A percentile compares a stretch with the other conserved stretches of the same genome.
phyloP scores from a whole-genome alignment of 2,797 vertebrate species.

The Salmo trutta region DNA sequence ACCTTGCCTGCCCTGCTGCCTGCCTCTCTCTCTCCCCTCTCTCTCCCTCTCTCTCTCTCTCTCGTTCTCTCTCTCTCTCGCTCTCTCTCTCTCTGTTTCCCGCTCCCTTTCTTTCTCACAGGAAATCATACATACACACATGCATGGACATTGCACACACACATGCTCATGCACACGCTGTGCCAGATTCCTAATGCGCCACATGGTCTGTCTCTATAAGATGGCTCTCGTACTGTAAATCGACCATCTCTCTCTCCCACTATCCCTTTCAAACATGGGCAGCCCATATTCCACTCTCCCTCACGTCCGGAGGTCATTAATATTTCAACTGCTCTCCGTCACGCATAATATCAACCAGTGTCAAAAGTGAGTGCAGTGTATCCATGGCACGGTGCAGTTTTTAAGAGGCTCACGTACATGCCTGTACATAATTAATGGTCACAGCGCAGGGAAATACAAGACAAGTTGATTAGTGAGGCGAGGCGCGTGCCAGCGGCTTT shows the following conservation, averaged over 20 bases:
- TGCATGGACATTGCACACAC: not conserved
- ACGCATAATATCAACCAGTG: constrained; percentile 2
- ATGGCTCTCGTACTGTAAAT: not conserved
- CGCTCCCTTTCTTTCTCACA: not conserved
- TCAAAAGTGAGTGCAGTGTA: not conserved
- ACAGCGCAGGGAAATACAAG: constrained; percentile 14
- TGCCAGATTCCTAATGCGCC: not conserved
- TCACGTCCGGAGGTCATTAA: not conserved
- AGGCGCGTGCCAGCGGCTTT: constrained; percentile 15
- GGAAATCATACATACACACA: not conserved
- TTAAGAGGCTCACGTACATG: constrained; percentile 15
- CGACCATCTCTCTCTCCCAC: not conserved
- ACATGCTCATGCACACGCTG: not conserved
- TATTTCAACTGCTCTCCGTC: constrained; percentile 1
- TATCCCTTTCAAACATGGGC: not conserved
- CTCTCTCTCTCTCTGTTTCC: not conserved
- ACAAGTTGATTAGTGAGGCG: constrained; percentile 4
- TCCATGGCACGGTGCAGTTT: not conserved
- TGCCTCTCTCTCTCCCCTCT: not conserved
- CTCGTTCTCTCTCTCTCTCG: not conserved
- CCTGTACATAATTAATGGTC: constrained; percentile 27
- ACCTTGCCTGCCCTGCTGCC: not conserved
- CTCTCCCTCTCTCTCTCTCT: constrained; percentile 10
- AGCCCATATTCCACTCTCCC: not conserved
- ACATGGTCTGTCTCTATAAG: not conserved